Conservation (phyloP, 2,797 vertebrate species). For the Epinephelus malabaricus region DNA sequence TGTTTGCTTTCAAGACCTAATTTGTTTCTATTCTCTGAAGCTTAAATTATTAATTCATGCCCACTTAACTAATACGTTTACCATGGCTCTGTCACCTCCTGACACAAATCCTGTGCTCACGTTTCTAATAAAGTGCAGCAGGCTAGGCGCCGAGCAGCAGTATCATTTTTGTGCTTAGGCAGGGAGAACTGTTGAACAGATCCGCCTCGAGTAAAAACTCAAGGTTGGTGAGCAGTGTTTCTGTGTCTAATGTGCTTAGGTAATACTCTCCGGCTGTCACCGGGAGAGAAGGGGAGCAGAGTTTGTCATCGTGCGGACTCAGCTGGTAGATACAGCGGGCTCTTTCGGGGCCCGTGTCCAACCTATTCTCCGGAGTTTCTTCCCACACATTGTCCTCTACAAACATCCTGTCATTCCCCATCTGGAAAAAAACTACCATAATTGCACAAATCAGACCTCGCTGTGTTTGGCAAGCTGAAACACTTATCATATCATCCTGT, state of each 20-base stretch:
- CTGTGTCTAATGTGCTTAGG: slow-evolving; percentile 50
- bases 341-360: neutral
- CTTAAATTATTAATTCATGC: slow-evolving; percentile 61
- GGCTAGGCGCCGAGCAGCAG: neutral
- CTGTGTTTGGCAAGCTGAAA: slow-evolving; percentile 55
- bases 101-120: neutral
- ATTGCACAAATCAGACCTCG: slow-evolving; percentile 65
- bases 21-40: slow-evolving; percentile 46
- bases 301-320: slow-evolving; percentile 41
- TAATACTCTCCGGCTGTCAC: slow-evolving; percentile 35
- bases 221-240: slow-evolving; percentile 27
- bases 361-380: slow-evolving; percentile 9
- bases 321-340: slow-evolving; percentile 12
- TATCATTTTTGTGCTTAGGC: slow-evolving; percentile 33
- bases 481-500: slow-evolving; percentile 51
- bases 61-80: slow-evolving; percentile 34
- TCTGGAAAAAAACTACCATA: slow-evolving; percentile 35
- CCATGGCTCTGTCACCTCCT: slow-evolving; percentile 1
- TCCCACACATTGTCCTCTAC: slow-evolving; percentile 23
- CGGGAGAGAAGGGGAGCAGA: slow-evolving; percentile 12
- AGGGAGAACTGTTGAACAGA: slow-evolving; percentile 26
- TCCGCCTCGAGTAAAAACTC: slow-evolving; percentile 40
- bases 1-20: slow-evolving; percentile 47
- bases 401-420: slow-evolving; percentile 51
- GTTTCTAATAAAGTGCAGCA: slow-evolving; percentile 2